A percentile compares a stretch with the other conserved stretches of the same genome.
phyloP scores from a whole-genome alignment of 2,797 vertebrate genomes.

The Cuculus canorus region DNA sequence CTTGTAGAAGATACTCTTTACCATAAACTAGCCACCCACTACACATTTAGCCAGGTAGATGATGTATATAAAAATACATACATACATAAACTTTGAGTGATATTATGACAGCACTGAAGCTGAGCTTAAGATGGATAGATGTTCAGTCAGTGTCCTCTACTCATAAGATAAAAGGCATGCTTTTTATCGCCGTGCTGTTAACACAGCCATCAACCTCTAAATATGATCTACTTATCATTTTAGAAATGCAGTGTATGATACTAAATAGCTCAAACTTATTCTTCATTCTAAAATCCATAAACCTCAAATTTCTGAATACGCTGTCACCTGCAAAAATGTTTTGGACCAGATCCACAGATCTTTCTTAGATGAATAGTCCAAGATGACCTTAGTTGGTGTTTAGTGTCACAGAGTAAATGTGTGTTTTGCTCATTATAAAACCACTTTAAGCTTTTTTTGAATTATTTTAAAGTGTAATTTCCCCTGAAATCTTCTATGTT shows the following conservation, averaged over 20 bases:
- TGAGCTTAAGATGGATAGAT: background rate
- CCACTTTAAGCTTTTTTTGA: background rate
- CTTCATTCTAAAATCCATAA: background rate
- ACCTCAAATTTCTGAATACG: background rate
- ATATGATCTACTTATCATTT: background rate
- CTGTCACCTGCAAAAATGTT: conserved; percentile 15
- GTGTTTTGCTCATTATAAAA: background rate
- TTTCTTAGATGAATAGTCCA: background rate
- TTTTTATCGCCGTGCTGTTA: background rate
- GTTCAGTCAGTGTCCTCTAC: background rate
- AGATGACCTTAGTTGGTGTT: background rate
- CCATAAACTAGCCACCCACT: background rate
- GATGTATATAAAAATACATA: background rate
- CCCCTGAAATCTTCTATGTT: background rate
- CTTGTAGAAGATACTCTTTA: background rate
- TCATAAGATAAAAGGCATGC: background rate
- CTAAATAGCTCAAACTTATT: background rate
- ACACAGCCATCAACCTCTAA: background rate
- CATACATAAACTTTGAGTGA: background rate
- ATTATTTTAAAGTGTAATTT: background rate
- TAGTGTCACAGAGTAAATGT: background rate
- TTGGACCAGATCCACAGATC: background rate
- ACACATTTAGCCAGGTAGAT: background rate
- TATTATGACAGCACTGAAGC: background rate
- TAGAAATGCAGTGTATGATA: background rate